Evolutionary conservation across 2,797 vertebrate species (phyloP).

Genomic region (Tokudaia tokunoshimensis): DNA sequence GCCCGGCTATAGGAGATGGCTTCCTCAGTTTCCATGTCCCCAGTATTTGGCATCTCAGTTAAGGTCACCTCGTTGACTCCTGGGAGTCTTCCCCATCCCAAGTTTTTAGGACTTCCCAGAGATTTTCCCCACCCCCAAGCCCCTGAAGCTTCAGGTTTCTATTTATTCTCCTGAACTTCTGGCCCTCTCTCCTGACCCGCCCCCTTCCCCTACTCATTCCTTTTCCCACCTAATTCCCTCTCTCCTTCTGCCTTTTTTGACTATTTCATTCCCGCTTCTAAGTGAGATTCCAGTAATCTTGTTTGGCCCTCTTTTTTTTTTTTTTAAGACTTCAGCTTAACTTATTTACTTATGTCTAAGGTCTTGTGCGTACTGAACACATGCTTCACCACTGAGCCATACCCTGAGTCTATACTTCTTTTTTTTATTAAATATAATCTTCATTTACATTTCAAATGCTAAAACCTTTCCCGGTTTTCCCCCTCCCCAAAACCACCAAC

Average conservation of each 20-base stretch:
- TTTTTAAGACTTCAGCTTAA: not conserved
- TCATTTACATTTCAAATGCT: too few species aligned
- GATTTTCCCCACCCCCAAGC: not conserved
- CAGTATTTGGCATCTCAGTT: not conserved
- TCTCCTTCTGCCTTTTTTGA: not conserved
- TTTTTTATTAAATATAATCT: not conserved
- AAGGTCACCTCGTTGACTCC: not conserved
- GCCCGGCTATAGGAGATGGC: not conserved
- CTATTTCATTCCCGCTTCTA: not conserved
- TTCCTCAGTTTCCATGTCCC: not conserved
- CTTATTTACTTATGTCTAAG: not conserved
- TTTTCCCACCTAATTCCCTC: not conserved
- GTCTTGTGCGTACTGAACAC: not conserved
- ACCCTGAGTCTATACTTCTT: not conserved
- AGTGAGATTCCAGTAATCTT: not conserved
- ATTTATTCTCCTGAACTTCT: not conserved
- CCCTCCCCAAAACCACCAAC: too few species aligned
- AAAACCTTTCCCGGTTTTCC: too few species aligned
- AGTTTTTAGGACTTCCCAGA: not conserved
- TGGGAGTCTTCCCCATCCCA: not conserved
- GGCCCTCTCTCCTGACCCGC: not conserved
- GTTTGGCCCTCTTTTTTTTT: too few species aligned
- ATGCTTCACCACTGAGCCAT: not conserved
- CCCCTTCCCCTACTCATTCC: not conserved
- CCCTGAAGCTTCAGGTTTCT: not conserved